These are phyloP conservation scores for Halcyon malimbica DNA, from an alignment of 2,113 vertebrate species.

Conservation along the genomic window DNA sequence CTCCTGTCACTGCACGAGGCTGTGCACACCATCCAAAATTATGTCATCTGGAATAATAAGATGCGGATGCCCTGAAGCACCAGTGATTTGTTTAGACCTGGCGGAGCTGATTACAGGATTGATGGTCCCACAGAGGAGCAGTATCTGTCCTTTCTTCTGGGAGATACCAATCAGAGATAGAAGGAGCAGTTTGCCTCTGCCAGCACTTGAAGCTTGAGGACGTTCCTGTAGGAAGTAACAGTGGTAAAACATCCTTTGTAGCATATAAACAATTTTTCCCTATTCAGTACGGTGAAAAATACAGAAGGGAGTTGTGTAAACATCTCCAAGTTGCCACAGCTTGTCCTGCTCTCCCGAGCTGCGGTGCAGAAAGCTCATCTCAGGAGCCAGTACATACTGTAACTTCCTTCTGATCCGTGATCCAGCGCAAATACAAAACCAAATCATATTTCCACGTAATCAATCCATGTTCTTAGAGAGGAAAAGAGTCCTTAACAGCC, in stretches of 20 bases:
- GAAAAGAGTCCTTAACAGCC: conserved; percentile 67
- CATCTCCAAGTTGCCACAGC: conserved; percentile 39
- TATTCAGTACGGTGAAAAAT: conserved; percentile 48
- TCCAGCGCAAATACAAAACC: conserved; percentile 77
- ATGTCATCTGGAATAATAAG: neutral
- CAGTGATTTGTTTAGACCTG: neutral
- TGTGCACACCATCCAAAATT: neutral
- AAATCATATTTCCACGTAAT: conserved; percentile 75
- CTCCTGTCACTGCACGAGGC: neutral
- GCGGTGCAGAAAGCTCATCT: neutral
- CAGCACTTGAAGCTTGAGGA: conserved; percentile 32
- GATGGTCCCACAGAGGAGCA: neutral
- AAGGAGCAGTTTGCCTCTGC: neutral
- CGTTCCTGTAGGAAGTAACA: conserved; percentile 50
- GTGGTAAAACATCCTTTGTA: conserved; percentile 65
- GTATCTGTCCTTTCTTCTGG: neutral
- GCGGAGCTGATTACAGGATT: neutral
- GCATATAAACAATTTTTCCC: conserved; percentile 54
- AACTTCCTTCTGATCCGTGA: conserved; percentile 67
- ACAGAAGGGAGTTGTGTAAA: conserved; percentile 58
- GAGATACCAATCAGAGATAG: neutral
- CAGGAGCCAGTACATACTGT: conserved; percentile 29
- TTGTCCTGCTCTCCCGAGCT: conserved; percentile 34
- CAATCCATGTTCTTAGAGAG: conserved; percentile 72
- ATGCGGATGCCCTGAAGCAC: neutral